Base-by-base conservation (phyloP, 1,140 invertebrate genomes). In the Elysia chlorotica region DNA sequence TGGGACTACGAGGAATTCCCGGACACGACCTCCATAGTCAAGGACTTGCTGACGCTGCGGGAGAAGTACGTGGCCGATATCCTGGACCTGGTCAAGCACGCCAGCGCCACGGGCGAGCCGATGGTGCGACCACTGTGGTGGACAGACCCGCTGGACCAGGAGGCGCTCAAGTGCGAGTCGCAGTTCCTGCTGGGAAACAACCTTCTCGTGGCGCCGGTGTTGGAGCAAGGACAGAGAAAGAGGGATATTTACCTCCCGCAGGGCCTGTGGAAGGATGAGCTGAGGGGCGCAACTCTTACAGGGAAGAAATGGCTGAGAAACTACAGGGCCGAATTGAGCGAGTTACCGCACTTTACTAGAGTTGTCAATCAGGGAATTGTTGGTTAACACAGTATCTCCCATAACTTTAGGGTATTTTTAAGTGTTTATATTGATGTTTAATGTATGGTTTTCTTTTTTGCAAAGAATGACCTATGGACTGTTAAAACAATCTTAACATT, bases 41-140 rank as follows among this genome's bases (percentile, higher is more conserved):
- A 88, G 66, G 93, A 91, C 80, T 91, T 93, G 3, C 23, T 81
- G 28, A n/a, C n/a, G n/a, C 83, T 97, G 0, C 94, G 95, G 81
- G 90, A 90, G n/a, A 78, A 90, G 23, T 92, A 91, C 73, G 74
- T 77, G 5, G 72, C 76, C 2, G 65, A 67, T 4, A 72, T 84
- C 6, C 73, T 84, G 2, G 38, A 61, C 23, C 71, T 80, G 25
- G 82, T 81, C 0, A 73, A 74, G 23, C 72, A 82, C 25, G 62
- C 79, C 1, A 68, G 61, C 1, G 28, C 14, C 17, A 81, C 78
- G 25, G 80, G 81, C 36, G 74, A 66, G 21, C 87, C 87, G 6
- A 87, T 88, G 23, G 92, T 97, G 37, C 88, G 95, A 1, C 96
- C 96, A 0, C 87, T 98, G 21, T 98, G 96, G 95, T 95, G 97